Conservation (phyloP, 2,797 vertebrate species). For the Hemibagrus guttatus region DNA sequence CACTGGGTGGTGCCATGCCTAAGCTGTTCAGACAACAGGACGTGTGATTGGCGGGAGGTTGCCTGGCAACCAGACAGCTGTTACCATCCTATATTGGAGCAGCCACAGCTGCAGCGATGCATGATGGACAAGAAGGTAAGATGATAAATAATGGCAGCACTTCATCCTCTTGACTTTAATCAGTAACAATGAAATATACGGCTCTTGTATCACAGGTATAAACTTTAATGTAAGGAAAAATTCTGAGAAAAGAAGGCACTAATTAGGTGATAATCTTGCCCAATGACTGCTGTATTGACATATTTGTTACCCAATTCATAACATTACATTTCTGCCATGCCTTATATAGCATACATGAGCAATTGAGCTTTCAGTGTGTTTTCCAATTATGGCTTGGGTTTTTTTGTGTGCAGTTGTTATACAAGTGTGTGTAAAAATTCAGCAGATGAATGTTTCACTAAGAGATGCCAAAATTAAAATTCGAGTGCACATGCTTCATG, state of each 20-base stretch:
- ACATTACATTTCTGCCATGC: not conserved
- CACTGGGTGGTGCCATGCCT: slow-evolving; percentile 95
- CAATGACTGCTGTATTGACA: not conserved
- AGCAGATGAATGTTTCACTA: not conserved
- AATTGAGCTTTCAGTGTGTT: not conserved
- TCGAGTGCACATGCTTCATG: not conserved
- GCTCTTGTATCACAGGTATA: not conserved
- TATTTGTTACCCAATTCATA: not conserved
- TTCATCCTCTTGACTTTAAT: not conserved
- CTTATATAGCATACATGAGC: not conserved
- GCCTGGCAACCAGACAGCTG: slow-evolving; percentile 88
- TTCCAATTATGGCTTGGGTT: not conserved
- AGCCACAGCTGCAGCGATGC: slow-evolving; percentile 81
- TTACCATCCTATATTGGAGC: slow-evolving; percentile 75
- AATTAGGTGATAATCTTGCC: not conserved
- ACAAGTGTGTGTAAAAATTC: not conserved
- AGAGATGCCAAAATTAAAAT: not conserved
- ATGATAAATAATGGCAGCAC: not conserved
- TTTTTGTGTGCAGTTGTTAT: not conserved
- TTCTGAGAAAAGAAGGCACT: not conserved
- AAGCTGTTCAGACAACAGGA: slow-evolving; percentile 93
- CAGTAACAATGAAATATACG: not conserved
- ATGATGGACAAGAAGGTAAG: slow-evolving; percentile 84
- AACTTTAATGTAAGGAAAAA: not conserved
- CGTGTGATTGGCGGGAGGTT: slow-evolving; percentile 94